Evolutionary conservation across 2,888 invertebrate species (phyloP), one percentile per base, ranked within the genome.

Genomic region (Dynastes tityus): DNA sequence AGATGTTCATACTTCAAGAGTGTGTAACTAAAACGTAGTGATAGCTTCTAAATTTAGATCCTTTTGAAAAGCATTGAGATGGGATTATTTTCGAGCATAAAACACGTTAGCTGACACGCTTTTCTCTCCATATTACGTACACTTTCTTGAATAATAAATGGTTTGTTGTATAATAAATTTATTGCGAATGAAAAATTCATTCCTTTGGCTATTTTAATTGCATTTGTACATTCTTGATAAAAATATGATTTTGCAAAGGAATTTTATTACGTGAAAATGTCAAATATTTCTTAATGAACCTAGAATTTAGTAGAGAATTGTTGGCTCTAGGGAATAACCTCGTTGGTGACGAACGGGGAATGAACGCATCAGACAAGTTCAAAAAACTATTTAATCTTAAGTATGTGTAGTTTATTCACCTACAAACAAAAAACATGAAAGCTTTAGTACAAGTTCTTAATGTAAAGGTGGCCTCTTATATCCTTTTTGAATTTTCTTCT

Each of bases 41-140:
- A 63, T 63, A 63, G 63, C 63, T 29, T 63, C 63, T 63, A 63
- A 63, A 63, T 32, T 63, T 63, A 63, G 63, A 29, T 63, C 32
- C 63, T 63, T 32, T 63, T 13, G 9, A 63, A 32, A 63, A 63
- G 63, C 63, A 8, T 11, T 32, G 13, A 32, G 63, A 27, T 63
- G 8, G 16, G 55, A 58, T 22, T 58, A 22, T 58, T 63, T 63
- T 63, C 63, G 13, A 32, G 2, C 32, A 63, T 63, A 63, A 63
- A 63, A 63, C 27, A 63, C n/a, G 29, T 32, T 29, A 63, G 27
- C 29, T 29, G 27, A 29, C 63, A 63, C n/a, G n/a, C n/a, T 32
- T 63, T 63, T 29, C 29, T 32, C 11, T 29, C 11, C 32, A 29
- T 27, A 32, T 13, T 63, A 13, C 32, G 29, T 16, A 58, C 55